phyloP scores from a whole-genome alignment of 1,140 invertebrate species.

The Drosophila erecta region DNA sequence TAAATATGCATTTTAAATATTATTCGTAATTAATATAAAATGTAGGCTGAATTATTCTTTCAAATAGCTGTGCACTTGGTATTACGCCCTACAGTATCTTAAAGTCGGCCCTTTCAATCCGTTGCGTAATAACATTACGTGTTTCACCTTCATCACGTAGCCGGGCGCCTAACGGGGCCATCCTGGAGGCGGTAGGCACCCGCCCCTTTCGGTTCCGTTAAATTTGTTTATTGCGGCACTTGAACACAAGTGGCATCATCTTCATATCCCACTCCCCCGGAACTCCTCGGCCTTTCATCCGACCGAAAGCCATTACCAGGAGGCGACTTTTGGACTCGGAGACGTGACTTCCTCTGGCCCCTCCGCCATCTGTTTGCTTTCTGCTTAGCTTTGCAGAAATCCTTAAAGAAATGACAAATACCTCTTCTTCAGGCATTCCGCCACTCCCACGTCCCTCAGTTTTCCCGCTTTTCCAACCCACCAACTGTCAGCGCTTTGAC shows the following conservation, averaged over 20 bases:
- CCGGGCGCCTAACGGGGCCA: conserved; percentile 28
- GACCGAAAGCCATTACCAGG: conserved; percentile 35
- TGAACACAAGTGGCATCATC: conserved; percentile 80
- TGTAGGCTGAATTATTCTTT: not conserved
- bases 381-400: conserved; percentile 78
- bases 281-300: conserved; percentile 1
- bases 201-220: conserved; percentile 50
- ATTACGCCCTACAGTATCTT: not conserved
- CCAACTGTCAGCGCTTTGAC: conserved; percentile 74
- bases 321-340: conserved; percentile 56
- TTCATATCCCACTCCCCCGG: conserved; percentile 35
- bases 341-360: conserved; percentile 59
- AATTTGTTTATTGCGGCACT: conserved; percentile 83
- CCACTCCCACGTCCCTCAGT: not conserved
- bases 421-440: conserved; percentile 19
- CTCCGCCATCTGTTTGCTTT: conserved; percentile 30
- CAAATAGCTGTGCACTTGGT: not conserved
- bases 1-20: too few relatives aligned
- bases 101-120: not conserved
- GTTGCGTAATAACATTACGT: conserved; percentile 21
- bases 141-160: conserved; percentile 68
- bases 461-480: not conserved
- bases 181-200: conserved; percentile 45
- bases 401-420: conserved; percentile 81
- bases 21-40: too few relatives aligned